Percentiles rank a stretch among this genome's conserved stretches.
Conservation (phyloP, 2,888 invertebrate genomes). For the Nebria brevicollis region DNA sequence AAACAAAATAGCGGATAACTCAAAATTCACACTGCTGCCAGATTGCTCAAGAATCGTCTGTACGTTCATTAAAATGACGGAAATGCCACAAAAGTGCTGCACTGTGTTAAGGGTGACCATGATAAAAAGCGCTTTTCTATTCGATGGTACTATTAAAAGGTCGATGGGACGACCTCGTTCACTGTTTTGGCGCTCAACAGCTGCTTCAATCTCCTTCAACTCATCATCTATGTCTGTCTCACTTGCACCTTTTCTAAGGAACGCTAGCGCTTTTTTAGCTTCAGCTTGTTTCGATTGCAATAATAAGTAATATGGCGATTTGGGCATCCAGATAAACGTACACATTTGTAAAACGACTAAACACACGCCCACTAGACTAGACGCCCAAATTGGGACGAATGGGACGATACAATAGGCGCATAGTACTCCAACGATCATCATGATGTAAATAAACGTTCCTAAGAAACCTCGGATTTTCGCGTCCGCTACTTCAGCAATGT, state of each 20-base stretch:
- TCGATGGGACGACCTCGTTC: conserved; percentile 59
- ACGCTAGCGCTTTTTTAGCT: conserved; percentile 56
- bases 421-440: conserved; percentile 61
- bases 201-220: conserved; percentile 57
- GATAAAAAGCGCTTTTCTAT: conserved; percentile 58
- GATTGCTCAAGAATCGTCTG: conserved; percentile 59
- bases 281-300: conserved; percentile 55
- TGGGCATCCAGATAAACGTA: conserved; percentile 60
- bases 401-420: conserved; percentile 60
- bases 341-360: conserved; percentile 56
- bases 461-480: conserved; percentile 60
- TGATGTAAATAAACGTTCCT: conserved; percentile 59
- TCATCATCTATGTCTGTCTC: conserved; percentile 55
- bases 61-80: conserved; percentile 61
- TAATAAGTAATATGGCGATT: conserved; percentile 60
- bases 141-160: conserved; percentile 57
- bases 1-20: conserved; percentile 58
- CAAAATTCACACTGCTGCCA: conserved; percentile 56
- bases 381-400: conserved; percentile 57
- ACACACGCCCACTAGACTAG: conserved; percentile 56
- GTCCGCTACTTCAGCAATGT: conserved; percentile 61
- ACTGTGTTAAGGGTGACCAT: conserved; percentile 59
- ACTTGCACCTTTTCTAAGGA: conserved; percentile 52
- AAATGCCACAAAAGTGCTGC: conserved; percentile 60
- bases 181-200: conserved; percentile 57